Evolutionary conservation across 2,113 vertebrate species (phyloP).

Genomic region (Hoplias malabaricus): DNA sequence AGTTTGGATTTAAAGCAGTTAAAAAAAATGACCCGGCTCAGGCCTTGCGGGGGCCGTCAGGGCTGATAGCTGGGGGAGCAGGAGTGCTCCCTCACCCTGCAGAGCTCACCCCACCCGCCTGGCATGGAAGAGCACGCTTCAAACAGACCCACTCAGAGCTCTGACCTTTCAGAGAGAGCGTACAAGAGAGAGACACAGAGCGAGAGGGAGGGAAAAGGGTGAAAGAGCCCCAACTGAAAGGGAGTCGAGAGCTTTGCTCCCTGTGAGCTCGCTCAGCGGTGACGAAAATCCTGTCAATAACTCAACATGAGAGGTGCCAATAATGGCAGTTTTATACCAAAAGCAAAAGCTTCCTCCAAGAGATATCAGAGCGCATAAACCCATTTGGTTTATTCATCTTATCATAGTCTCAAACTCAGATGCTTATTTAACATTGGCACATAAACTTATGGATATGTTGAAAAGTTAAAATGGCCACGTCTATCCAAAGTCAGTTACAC

Average conservation of each 20-base stretch:
- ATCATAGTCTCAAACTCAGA: no score
- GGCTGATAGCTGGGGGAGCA: slow-evolving; percentile 30
- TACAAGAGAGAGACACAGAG: slow-evolving; percentile 11
- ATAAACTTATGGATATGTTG: no score
- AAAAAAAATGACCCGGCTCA: slow-evolving; percentile 12
- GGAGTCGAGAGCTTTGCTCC: slow-evolving; percentile 13
- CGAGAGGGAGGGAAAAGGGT: background rate
- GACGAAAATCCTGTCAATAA: slow-evolving; percentile 44
- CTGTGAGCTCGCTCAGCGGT: slow-evolving; percentile 40
- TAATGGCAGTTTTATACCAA: slow-evolving; percentile 22
- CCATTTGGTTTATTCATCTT: no score
- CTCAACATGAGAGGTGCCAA: slow-evolving; percentile 36
- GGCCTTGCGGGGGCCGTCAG: slow-evolving; percentile 22
- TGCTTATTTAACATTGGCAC: no score
- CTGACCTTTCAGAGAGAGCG: slow-evolving; percentile 47
- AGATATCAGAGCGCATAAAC: no score
- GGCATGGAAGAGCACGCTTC: slow-evolving; percentile 50
- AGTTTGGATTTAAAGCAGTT: slow-evolving; percentile 29
- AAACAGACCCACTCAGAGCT: slow-evolving; percentile 51
- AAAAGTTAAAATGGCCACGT: no score
- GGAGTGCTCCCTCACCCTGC: slow-evolving; percentile 25
- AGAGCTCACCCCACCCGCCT: slow-evolving; percentile 36
- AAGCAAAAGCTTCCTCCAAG: background rate
- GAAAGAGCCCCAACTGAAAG: background rate
- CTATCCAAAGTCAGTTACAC: no score